A percentile compares a stretch with the other conserved stretches of the same genome.
Evolutionary conservation across 2,797 vertebrate species (phyloP).

Genomic region (Xenentodon cancila): DNA sequence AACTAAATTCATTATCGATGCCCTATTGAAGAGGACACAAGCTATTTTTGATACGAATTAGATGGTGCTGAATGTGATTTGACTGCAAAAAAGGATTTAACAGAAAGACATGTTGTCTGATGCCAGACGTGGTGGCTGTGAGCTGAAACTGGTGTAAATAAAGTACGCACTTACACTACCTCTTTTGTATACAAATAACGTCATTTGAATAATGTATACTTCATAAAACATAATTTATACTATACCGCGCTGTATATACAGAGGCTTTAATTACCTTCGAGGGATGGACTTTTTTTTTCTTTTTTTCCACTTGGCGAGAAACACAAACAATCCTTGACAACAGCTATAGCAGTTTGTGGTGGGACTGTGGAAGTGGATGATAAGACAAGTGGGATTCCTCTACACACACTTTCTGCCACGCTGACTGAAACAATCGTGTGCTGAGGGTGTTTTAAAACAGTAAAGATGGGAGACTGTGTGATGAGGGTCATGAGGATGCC

Average conservation of each 20-base stretch:
- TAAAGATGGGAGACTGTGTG: constrained; percentile 67
- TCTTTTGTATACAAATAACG: constrained; percentile 18
- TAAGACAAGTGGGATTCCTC: constrained; percentile 56
- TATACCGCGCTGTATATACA: constrained; percentile 25
- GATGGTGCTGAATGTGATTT: constrained; percentile 47
- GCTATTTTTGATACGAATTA: constrained; percentile 61
- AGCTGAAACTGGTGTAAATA: constrained; percentile 4
- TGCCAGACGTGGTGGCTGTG: constrained; percentile 8
- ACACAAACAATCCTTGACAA: constrained; percentile 44
- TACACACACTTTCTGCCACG: constrained; percentile 54
- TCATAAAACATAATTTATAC: constrained; percentile 19
- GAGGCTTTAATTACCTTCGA: constrained; percentile 11
- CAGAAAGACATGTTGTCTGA: constrained; percentile 23
- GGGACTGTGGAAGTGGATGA: constrained; percentile 39
- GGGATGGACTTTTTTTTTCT: too few species aligned
- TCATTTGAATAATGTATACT: constrained; percentile 26
- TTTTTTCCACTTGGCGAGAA: constrained; percentile 4
- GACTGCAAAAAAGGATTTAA: constrained; percentile 42
- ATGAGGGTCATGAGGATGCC: constrained; percentile 58
- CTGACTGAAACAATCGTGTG: constrained; percentile 53
- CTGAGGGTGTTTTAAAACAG: constrained; percentile 65
- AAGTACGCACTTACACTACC: constrained; percentile 1
- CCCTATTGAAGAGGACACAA: constrained; percentile 65
- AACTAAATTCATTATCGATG: constrained; percentile 71
- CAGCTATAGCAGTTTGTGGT: constrained; percentile 28